Percentiles rank a stretch among this genome's conserved stretches.
phyloP scores from a whole-genome alignment of 2,888 invertebrate species.

The Papilio elwesi region DNA sequence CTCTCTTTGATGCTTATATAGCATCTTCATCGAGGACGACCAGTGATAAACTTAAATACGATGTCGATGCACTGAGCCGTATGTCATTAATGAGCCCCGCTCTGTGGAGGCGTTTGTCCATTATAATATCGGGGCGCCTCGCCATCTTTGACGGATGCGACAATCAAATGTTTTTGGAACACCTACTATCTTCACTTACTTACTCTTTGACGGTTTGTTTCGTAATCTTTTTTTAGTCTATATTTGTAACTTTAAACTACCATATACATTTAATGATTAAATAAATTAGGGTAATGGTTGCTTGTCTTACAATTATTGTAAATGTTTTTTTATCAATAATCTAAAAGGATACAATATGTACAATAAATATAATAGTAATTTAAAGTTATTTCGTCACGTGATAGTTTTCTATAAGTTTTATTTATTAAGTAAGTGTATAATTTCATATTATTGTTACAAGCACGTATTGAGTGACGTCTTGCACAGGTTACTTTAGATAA shows the following conservation, averaged over 20 bases:
- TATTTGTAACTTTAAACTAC: background rate
- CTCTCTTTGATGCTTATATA: conserved; percentile 59
- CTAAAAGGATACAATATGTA: no score
- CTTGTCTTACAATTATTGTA: background rate
- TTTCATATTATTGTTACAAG: background rate
- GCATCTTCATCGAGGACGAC: conserved; percentile 60
- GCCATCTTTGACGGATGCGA: conserved; percentile 29
- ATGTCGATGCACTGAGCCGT: conserved; percentile 50
- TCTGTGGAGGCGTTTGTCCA: conserved; percentile 32
- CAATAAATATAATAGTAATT: background rate
- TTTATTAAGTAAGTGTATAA: background rate
- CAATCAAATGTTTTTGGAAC: conserved; percentile 31
- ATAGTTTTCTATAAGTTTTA: background rate
- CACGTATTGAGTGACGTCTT: conserved; percentile 1
- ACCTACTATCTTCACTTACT: conserved; percentile 21
- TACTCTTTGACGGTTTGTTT: conserved; percentile 24
- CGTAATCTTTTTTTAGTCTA: conserved; percentile 8
- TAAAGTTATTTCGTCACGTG: background rate
- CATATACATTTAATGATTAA: background rate
- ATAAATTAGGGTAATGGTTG: background rate
- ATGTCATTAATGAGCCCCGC: conserved; percentile 39
- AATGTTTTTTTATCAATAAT: no score
- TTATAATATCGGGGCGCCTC: conserved; percentile 28
- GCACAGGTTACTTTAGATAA: conserved; percentile 5
- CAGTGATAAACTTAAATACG: conserved; percentile 50